These are phyloP conservation scores for Luscinia megarhynchos DNA, from an alignment of 2,797 vertebrate species.

Conservation along the genomic window DNA sequence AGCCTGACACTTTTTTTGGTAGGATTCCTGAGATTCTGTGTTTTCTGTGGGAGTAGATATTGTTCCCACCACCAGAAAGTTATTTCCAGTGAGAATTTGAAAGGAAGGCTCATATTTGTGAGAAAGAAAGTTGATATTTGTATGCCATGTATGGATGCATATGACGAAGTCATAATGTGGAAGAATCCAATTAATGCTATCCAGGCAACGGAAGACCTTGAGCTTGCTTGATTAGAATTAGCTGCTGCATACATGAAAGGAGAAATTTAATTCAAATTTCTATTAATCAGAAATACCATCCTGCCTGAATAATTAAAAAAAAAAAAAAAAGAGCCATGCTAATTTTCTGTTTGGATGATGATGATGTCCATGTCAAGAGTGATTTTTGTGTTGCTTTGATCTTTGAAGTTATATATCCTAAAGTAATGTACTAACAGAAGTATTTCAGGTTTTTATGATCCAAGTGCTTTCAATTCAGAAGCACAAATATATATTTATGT, in stretches of 20 bases:
- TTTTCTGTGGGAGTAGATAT: not conserved
- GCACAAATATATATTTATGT: not conserved
- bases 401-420: not conserved
- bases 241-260: conserved; percentile 18
- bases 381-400: not conserved
- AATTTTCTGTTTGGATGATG: not conserved
- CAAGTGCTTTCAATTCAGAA: not conserved
- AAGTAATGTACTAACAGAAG: not conserved
- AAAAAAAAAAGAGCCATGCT: not conserved
- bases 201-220: conserved; percentile 35
- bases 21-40: not conserved
- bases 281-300: conserved; percentile 1
- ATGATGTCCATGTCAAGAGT: not conserved
- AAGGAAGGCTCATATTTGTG: not conserved
- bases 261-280: conserved; percentile 27
- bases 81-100: not conserved
- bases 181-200: conserved; percentile 20
- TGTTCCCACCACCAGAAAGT: not conserved
- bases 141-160: not conserved
- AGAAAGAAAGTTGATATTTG: not conserved
- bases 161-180: not conserved
- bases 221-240: conserved; percentile 45
- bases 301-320: not conserved
- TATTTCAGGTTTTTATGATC: not conserved
- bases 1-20: not conserved